Evolutionary conservation across 2,797 vertebrate genomes (phyloP), one percentile per base, ranked within the genome.

Genomic region (Chiroxiphia lanceolata): DNA sequence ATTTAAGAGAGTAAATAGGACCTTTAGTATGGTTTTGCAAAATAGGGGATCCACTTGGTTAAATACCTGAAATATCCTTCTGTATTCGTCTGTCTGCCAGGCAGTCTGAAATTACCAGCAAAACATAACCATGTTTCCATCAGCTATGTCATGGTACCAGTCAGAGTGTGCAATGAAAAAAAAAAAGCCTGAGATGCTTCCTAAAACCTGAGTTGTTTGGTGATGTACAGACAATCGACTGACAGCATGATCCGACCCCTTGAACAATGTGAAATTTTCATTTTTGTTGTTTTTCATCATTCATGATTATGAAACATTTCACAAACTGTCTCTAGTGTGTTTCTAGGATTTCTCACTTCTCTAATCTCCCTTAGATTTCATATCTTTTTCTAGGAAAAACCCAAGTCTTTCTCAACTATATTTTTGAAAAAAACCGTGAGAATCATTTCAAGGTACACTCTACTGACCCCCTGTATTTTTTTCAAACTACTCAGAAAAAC

Each of bases 61-160:
- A 98, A 96, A 97, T 99, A 99, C 98, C 98, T 99, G 97, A 97
- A 96, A 87, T 93, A 97, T 98, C 97, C 97, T 90, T 98, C 98
- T 97, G 98, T 93, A 97, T 95, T 93, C 97, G 96, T 93, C 97
- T 98, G 98, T 98, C 97, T 97, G 96, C 98, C 98, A 98, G 98
- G 98, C 82, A 97, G 98, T 97, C 98, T 99, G 98, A 98, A 98
- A 96, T 96, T 97, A 97, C 81, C 96, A 97, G 94, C 90, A 96
- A 96, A 97, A 97, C 95, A 93, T 19, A 84, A 87, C 72, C 68
- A 71, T 20, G 20, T 89, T 95, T 95, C 65, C 69, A 81, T 88
- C 81, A 89, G 20, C 81, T 71, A 6, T 34, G 79, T 40, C 47
- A 90, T 25, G 56, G 42, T 38, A 51, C 44, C 33, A 91, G 27